Percentiles rank a stretch among this genome's conserved stretches.
phyloP scores from a whole-genome alignment of 37 sponge, comb jelly and placozoan genomes.

The Aphrocallistes beatrix region DNA sequence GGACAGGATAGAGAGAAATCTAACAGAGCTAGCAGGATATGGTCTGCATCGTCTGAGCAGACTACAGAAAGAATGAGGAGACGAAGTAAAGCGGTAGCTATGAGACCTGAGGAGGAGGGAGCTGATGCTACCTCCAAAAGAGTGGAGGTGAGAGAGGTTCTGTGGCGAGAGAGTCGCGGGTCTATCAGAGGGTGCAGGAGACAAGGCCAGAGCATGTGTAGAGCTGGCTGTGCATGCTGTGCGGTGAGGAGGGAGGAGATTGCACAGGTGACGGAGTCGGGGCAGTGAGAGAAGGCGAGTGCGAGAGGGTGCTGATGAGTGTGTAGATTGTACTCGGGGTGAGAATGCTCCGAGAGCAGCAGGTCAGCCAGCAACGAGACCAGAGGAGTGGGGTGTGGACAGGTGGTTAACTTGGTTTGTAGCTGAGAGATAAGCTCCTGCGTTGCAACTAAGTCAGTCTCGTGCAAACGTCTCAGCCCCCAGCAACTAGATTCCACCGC shows the following conservation, averaged over 20 bases:
- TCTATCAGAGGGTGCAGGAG: not conserved
- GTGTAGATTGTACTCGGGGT: not conserved
- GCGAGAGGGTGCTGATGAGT: not conserved
- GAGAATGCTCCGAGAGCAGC: not conserved
- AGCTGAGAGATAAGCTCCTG: not conserved
- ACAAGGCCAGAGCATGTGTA: not conserved
- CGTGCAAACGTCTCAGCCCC: not conserved
- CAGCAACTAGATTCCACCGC: not conserved
- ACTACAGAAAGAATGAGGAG: not conserved
- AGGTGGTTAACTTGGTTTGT: not conserved
- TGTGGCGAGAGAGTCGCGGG: not conserved
- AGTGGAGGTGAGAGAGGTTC: not conserved
- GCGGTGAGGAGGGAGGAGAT: not conserved
- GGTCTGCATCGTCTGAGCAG: no score
- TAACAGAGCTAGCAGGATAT: not conserved
- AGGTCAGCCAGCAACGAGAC: not conserved
- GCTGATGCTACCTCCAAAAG: not conserved
- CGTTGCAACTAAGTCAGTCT: not conserved
- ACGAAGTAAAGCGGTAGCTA: not conserved
- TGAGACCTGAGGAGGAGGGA: not conserved
- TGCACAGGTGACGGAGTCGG: not conserved
- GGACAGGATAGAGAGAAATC: not conserved
- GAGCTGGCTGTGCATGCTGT: not conserved
- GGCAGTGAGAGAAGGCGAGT: not conserved
- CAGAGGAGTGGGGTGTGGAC: not conserved